A percentile compares a stretch with the other conserved stretches of the same genome.
Evolutionary conservation across 1,140 invertebrate species (phyloP).

Genomic region (Papilio xuthus): DNA sequence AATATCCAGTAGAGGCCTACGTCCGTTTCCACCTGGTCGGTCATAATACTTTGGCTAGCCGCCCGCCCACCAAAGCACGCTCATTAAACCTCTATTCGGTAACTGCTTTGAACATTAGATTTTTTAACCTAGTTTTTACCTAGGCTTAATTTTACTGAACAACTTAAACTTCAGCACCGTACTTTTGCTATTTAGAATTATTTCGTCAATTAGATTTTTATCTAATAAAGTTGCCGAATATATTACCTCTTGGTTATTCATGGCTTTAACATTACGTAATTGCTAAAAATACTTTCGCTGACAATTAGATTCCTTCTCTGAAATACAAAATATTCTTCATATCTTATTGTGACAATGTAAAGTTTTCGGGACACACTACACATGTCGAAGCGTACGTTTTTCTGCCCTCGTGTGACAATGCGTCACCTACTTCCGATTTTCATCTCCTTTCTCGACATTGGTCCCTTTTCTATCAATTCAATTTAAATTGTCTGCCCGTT

Average conservation of each 20-base stretch:
- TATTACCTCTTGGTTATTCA: neutral
- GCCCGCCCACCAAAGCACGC: neutral
- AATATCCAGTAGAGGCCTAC: neutral
- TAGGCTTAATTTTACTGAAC: neutral
- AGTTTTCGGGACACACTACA: neutral
- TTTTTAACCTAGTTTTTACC: slow-evolving; percentile 6
- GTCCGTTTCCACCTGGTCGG: neutral
- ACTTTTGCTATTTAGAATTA: too few species aligned
- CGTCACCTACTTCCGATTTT: slow-evolving; percentile 3
- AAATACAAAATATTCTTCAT: too few species aligned
- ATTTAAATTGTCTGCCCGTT: neutral
- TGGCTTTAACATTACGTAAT: neutral
- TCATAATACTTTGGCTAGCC: neutral
- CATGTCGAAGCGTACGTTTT: neutral
- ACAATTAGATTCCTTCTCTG: too few species aligned
- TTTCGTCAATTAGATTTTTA: neutral
- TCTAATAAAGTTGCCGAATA: neutral
- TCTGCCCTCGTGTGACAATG: neutral
- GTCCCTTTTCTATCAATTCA: slow-evolving; percentile 13
- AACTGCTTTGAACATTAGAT: slow-evolving; percentile 14
- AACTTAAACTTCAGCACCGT: neutral
- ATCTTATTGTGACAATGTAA: neutral
- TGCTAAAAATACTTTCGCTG: too few species aligned
- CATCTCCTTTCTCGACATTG: neutral
- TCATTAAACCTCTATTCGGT: slow-evolving; percentile 23